These are phyloP conservation scores for Apostichopus leukothele DNA, from an alignment of 53 echinoderm and acorn worm genomes.

Conservation along the genomic window DNA sequence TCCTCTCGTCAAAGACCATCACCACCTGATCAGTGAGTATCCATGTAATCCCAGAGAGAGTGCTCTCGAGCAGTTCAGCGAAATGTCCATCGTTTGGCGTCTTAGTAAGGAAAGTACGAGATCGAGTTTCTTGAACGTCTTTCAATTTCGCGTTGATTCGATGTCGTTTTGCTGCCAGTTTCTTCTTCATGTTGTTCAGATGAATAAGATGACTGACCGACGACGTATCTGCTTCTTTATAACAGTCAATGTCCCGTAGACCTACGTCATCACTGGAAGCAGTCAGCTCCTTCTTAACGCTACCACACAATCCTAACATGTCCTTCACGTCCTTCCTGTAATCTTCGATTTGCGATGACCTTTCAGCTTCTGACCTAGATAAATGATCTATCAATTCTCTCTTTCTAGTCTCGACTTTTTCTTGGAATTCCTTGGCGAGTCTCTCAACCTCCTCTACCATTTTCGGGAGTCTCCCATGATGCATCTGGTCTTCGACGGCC, in stretches of 20 bases:
- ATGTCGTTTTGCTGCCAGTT: not conserved
- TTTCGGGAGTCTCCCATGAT: not conserved
- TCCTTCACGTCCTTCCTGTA: constrained; percentile 8
- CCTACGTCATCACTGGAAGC: not conserved
- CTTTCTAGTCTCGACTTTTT: constrained; percentile 28
- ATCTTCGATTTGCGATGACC: not conserved
- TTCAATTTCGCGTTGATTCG: constrained; percentile 17
- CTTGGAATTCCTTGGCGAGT: constrained; percentile 9
- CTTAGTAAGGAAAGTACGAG: not conserved
- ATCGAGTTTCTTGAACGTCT: constrained; percentile 5
- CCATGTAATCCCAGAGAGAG: constrained; percentile 27
- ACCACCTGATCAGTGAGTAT: constrained; percentile 16
- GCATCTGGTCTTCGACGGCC: not conserved
- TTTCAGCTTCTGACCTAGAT: not conserved
- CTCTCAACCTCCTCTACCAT: constrained; percentile 30
- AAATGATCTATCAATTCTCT: not conserved
- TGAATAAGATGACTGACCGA: constrained; percentile 6
- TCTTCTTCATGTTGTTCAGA: constrained; percentile 10
- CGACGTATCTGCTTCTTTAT: too few species aligned
- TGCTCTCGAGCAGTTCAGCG: constrained; percentile 17
- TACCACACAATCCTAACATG: constrained; percentile 6
- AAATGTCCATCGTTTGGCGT: constrained; percentile 31
- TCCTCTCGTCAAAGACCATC: constrained; percentile 32
- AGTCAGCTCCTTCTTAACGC: not conserved
- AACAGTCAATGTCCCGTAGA: not conserved